A percentile compares a stretch with the other conserved stretches of the same genome.
phyloP scores from a whole-genome alignment of 2,888 invertebrate genomes.

The Spatulosminthurus flaviceps region DNA sequence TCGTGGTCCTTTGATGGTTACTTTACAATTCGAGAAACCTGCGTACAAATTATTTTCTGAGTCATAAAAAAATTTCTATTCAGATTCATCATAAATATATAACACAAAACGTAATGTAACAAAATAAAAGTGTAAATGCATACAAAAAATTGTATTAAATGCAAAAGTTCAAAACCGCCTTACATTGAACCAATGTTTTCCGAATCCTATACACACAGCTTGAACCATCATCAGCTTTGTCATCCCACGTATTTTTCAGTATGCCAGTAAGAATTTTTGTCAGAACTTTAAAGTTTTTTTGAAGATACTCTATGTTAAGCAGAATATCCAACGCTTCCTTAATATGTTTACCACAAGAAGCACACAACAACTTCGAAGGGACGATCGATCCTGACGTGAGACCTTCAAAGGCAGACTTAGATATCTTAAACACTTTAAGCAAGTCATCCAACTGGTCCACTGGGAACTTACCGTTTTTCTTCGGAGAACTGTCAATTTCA shows the following conservation, averaged over 20 bases:
- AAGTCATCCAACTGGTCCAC: neutral
- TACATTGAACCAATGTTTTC: constrained; percentile 7
- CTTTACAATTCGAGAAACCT: too few species aligned
- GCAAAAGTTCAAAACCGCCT: neutral
- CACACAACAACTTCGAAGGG: neutral
- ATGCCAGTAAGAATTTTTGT: neutral
- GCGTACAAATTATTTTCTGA: too few species aligned
- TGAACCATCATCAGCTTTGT: neutral
- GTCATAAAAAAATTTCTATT: too few species aligned
- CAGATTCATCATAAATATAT: too few species aligned
- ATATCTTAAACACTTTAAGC: neutral
- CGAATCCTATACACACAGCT: neutral
- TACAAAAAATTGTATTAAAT: too few species aligned
- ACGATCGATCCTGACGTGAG: too few species aligned
- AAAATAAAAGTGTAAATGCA: too few species aligned
- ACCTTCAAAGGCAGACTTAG: neutral
- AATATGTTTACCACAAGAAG: neutral
- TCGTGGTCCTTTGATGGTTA: too few species aligned
- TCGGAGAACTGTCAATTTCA: too few species aligned
- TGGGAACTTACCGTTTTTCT: neutral
- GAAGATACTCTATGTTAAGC: neutral
- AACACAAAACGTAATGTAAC: too few species aligned
- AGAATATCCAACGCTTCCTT: neutral
- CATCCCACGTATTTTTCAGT: neutral
- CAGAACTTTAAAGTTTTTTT: neutral